A percentile compares a stretch with the other conserved stretches of the same genome.
Conservation (phyloP, 2,113 vertebrate species). For the Chaetops frenatus region DNA sequence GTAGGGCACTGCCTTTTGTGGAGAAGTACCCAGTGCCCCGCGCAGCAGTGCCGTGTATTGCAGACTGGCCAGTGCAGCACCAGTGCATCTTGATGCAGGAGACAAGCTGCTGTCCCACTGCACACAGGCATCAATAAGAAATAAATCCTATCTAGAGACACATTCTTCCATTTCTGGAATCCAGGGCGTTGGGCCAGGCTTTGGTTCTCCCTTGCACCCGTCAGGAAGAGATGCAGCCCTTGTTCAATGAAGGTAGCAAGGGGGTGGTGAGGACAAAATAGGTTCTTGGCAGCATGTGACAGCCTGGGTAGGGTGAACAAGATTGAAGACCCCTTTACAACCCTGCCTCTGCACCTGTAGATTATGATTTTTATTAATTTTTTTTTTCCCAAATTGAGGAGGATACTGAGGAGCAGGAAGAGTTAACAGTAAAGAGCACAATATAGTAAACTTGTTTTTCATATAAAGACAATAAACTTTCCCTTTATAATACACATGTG, state of each 20-base stretch:
- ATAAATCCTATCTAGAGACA: not conserved
- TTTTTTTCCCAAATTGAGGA: not conserved
- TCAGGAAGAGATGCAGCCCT: not conserved
- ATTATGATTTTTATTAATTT: not conserved
- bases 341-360: not conserved
- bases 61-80: not conserved
- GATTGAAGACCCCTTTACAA: not conserved
- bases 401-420: not conserved
- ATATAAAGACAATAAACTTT: slow-evolving; percentile 71
- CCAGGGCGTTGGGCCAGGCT: not conserved
- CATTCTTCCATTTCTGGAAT: not conserved
- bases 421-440: slow-evolving; percentile 57
- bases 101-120: rapidly evolving
- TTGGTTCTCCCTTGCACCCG: not conserved
- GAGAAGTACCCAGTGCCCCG: not conserved
- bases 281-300: not conserved
- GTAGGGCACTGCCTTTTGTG: not conserved
- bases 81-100: not conserved
- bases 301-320: not conserved
- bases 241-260: not conserved
- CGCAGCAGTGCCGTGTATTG: rapidly evolving
- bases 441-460: slow-evolving; percentile 57
- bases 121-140: not conserved
- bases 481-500: slow-evolving; percentile 76
- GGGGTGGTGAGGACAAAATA: not conserved